phyloP scores from a whole-genome alignment of 2,888 invertebrate genomes.

The Gymnoscelis rufifasciata region DNA sequence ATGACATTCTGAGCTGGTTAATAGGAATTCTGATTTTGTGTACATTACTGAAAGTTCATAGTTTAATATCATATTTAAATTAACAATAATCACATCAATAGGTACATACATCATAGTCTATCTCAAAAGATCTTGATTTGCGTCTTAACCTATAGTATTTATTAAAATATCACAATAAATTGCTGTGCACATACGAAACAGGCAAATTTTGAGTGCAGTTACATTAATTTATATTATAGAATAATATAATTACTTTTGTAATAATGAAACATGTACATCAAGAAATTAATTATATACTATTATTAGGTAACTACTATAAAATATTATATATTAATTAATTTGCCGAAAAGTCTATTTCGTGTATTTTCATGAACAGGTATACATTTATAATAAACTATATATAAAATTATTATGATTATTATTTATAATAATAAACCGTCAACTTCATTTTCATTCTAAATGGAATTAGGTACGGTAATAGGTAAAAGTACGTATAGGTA shows the following conservation, averaged over 20 bases:
- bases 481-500: too few species aligned
- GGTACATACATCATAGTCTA: conserved; percentile 59
- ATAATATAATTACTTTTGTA: conserved; percentile 53
- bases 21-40: not conserved
- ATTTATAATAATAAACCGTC: too few species aligned
- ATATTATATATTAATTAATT: conserved; percentile 12
- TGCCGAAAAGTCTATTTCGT: conserved; percentile 32
- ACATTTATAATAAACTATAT: not conserved
- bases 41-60: conserved; percentile 32
- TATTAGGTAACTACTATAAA: conserved; percentile 12
- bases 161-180: conserved; percentile 80
- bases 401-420: too few species aligned
- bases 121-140: conserved; percentile 62
- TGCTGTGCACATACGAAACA: conserved; percentile 79
- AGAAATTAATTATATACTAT: conserved; percentile 24
- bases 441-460: too few species aligned
- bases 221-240: conserved; percentile 62
- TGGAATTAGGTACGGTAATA: too few species aligned
- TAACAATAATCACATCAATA: conserved; percentile 67
- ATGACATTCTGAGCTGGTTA: too few species aligned
- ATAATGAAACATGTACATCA: conserved; percentile 49
- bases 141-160: conserved; percentile 74
- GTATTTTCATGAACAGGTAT: not conserved
- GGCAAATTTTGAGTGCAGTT: conserved; percentile 79
- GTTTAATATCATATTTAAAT: conserved; percentile 48